Evolutionary conservation across 1,140 invertebrate species (phyloP).

Genomic region (Ephestia elutella): DNA sequence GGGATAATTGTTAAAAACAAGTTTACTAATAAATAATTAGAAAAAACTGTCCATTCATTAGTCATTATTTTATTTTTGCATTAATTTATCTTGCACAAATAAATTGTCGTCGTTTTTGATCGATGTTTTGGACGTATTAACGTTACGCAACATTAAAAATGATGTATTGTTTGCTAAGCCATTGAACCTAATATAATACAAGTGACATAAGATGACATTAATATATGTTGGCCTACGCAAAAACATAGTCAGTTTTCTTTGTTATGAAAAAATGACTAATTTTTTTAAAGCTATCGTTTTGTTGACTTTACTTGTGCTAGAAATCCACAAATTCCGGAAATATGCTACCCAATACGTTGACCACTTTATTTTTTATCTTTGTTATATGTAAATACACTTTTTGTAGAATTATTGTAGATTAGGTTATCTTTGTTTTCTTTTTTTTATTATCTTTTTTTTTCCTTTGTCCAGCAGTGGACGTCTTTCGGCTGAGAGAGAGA

Average conservation of each 20-base stretch:
- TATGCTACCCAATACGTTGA: no score
- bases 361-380: no score
- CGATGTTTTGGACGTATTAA: background rate
- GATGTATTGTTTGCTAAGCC: background rate
- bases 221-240: background rate
- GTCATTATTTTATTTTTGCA: no score
- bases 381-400: background rate
- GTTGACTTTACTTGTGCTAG: no score
- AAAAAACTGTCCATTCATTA: no score
- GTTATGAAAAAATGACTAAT: background rate
- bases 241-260: background rate
- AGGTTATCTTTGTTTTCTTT: no score
- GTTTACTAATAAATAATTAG: no score
- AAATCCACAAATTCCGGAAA: no score
- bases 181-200: background rate
- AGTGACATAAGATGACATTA: background rate
- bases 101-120: background rate
- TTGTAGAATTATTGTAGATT: background rate
- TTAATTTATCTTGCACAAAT: background rate
- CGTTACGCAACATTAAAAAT: constrained; percentile 1
- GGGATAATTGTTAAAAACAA: no score
- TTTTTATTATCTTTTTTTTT: background rate
- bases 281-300: no score
- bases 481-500: no score
- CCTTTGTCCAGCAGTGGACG: no score